Base-by-base conservation (phyloP, 2,888 invertebrate species). In the Mayetiola destructor region DNA sequence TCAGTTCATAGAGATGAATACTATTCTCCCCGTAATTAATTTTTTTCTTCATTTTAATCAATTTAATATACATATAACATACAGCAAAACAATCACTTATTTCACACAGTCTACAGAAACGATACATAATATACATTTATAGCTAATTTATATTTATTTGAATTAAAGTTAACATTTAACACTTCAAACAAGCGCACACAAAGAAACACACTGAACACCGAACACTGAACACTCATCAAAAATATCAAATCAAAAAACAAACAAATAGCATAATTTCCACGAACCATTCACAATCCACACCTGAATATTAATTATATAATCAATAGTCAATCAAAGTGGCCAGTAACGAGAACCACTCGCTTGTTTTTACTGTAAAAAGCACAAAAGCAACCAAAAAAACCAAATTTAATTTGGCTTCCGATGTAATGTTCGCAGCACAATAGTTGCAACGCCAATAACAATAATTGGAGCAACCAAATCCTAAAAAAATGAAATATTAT, bases 1-100 rank as follows among this genome's bases (percentile, higher is more conserved):
- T 23, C 27, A 48, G 48, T 48, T 27, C n/a, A 48, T 48, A 48
- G 48, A 48, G 48, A 14, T 27, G 48, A 48, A n/a, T n/a, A n/a
- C 40, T 40, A 40, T 48, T 48, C 48, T 27, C 14, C 14, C 16
- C 48, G 48, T 48, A 48, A 48, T 48, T 48, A n/a, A 27, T 48
- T n/a, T 23, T 42, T 5, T 42, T 23, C 23, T 21, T 42, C 23
- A 42, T 42, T 42, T 32, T 32, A 32, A 32, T 32, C 10, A 6
- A 32, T 32, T 32, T 32, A 9, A 10, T 32, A 42, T 39, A 23
- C 42, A 23, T 23, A 42, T 8, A 21, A 18, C 27, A 48, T 5
- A 8, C 8, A 5, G 18, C 5, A 40, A 40, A 9, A 6, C 20
- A 16, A 40, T 20, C 39, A 40, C 18, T 20, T 3, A 37, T n/a